These are phyloP conservation scores for Noctua pronuba DNA, from an alignment of 2,888 invertebrate genomes.

Conservation along the genomic window DNA sequence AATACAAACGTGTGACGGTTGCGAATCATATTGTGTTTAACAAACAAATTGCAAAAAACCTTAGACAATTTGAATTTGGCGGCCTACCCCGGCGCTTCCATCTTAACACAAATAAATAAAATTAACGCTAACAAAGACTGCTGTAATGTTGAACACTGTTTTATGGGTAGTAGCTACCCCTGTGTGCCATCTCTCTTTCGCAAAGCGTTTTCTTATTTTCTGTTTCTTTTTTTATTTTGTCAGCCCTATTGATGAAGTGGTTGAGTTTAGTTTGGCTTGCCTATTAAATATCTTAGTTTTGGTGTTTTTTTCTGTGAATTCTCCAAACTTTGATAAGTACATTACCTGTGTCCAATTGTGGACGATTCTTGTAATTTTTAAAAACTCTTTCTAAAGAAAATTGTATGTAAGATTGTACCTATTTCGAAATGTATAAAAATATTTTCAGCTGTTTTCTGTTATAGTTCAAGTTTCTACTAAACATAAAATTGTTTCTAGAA, in stretches of 20 bases:
- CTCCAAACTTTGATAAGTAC: background rate
- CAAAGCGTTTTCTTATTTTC: slow-evolving; percentile 3
- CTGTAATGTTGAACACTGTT: slow-evolving; percentile 27
- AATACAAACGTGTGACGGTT: too few relatives aligned
- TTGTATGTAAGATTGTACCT: background rate
- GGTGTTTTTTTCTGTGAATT: background rate
- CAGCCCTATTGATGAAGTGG: slow-evolving; percentile 18
- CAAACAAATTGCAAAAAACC: too few relatives aligned
- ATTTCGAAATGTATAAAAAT: slow-evolving; percentile 18
- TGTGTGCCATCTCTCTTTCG: slow-evolving; percentile 11
- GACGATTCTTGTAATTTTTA: background rate
- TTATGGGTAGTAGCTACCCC: slow-evolving; percentile 5
- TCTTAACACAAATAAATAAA: slow-evolving; percentile 48
- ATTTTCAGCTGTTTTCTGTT: slow-evolving; percentile 26
- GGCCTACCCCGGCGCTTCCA: background rate
- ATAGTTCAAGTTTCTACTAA: slow-evolving; percentile 32
- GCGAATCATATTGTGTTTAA: too few relatives aligned
- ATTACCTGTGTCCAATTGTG: background rate
- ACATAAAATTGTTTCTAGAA: slow-evolving; percentile 43
- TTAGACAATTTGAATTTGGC: too few relatives aligned
- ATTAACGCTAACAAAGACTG: slow-evolving; percentile 22
- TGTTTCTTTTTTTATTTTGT: slow-evolving; percentile 20
- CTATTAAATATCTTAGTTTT: background rate
- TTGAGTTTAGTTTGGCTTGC: background rate
- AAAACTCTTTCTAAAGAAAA: background rate